Conservation (phyloP, 2,113 vertebrate genomes). For the Ageneiosus marmoratus region DNA sequence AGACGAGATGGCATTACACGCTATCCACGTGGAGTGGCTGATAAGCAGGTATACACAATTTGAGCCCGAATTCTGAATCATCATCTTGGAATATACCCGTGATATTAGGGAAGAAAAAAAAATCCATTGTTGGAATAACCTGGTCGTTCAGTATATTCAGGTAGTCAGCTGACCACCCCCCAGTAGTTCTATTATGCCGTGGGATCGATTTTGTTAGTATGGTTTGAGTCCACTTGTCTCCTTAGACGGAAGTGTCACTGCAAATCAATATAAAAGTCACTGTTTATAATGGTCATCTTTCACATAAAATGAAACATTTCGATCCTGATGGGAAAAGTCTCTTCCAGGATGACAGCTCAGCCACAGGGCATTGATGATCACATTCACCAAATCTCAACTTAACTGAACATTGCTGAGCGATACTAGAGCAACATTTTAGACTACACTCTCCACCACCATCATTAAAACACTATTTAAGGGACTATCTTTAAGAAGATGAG, state of each 20-base stretch:
- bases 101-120: no score
- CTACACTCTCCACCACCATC: background rate
- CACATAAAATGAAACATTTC: background rate
- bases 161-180: no score
- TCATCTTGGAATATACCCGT: no score
- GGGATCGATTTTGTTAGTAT: background rate
- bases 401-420: background rate
- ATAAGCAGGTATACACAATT: constrained; percentile 56
- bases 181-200: background rate
- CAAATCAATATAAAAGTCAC: background rate
- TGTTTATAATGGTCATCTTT: background rate
- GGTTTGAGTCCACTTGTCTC: background rate
- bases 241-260: background rate
- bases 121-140: no score
- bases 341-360: background rate
- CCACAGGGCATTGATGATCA: background rate
- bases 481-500: background rate
- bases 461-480: background rate
- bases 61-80: no score
- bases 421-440: background rate
- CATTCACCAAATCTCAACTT: background rate
- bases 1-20: constrained; percentile 63
- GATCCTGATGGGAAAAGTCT: background rate
- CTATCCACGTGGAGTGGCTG: constrained; percentile 57
- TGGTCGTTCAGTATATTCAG: no score